These are phyloP conservation scores for Podarcis siculus DNA, from an alignment of 2,797 vertebrate species.

Conservation along the genomic window DNA sequence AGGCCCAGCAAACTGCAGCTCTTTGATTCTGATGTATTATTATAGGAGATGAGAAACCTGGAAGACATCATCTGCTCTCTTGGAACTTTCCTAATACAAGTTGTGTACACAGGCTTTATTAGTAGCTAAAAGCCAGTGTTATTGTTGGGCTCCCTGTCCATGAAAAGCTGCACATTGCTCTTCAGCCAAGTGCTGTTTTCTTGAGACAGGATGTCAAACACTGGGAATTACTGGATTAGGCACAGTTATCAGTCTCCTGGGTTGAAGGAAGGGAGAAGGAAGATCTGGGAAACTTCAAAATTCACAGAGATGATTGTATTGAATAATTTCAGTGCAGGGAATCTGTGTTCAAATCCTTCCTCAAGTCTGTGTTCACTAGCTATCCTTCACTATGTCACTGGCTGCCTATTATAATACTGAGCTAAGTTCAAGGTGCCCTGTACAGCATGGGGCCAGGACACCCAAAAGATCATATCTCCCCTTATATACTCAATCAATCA, in stretches of 20 bases:
- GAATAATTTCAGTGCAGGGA: background rate
- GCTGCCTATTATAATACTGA: too few species aligned
- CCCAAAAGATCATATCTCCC: too few species aligned
- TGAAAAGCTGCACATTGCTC: conserved; percentile 7
- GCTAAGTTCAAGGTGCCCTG: too few species aligned
- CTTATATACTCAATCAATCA: too few species aligned
- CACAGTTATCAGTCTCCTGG: background rate
- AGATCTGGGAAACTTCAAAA: background rate
- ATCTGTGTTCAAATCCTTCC: background rate
- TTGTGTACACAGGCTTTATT: conserved; percentile 38
- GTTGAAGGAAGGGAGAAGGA: background rate
- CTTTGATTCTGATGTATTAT: background rate
- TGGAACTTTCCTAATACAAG: conserved; percentile 21
- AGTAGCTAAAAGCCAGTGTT: conserved; percentile 23
- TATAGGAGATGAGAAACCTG: conserved; percentile 46
- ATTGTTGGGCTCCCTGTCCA: background rate
- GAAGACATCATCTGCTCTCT: background rate
- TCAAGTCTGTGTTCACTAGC: too few species aligned
- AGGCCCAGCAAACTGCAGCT: conserved; percentile 26
- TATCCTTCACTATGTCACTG: background rate
- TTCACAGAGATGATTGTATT: background rate
- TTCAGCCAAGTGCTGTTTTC: background rate
- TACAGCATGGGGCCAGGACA: too few species aligned
- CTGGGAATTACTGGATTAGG: background rate
- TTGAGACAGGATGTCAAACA: conserved; percentile 5